Evolutionary conservation across 2,113 vertebrate species (phyloP).

Genomic region (Speoplatyrhinus poulsoni): DNA sequence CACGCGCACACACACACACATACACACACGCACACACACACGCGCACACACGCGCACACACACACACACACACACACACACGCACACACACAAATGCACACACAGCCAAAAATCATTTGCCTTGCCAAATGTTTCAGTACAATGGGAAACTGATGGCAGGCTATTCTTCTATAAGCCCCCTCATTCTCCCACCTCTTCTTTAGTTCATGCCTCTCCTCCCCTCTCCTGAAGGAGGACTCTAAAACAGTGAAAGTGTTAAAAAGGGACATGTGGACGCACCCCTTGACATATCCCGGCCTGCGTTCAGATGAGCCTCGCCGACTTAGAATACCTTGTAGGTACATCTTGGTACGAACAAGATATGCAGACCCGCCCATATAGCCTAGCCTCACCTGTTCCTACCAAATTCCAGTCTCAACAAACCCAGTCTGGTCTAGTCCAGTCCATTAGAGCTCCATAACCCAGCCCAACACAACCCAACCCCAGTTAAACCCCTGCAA

Average conservation of each 20-base stretch:
- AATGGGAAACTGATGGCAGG: conserved; percentile 45
- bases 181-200: conserved; percentile 54
- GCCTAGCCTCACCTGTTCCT: conserved; percentile 52
- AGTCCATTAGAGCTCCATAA: conserved; percentile 20
- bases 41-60: conserved; percentile 2
- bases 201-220: conserved; percentile 17
- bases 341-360: conserved; percentile 37
- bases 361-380: conserved; percentile 28
- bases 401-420: not conserved
- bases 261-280: too few species aligned
- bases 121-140: conserved; percentile 65
- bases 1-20: conserved; percentile 15
- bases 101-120: conserved; percentile 35
- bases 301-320: too few species aligned
- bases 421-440: not conserved
- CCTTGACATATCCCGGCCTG: too few species aligned
- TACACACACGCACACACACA: not conserved
- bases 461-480: not conserved
- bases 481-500: too few species aligned
- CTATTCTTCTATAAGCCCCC: conserved; percentile 48
- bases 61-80: conserved; percentile 16
- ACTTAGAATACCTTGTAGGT: not conserved
- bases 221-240: not conserved
- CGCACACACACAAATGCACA: not conserved
- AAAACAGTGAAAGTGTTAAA: too few species aligned